Evolutionary conservation across 2,888 invertebrate species (phyloP).

Genomic region (Thelaira solivaga): DNA sequence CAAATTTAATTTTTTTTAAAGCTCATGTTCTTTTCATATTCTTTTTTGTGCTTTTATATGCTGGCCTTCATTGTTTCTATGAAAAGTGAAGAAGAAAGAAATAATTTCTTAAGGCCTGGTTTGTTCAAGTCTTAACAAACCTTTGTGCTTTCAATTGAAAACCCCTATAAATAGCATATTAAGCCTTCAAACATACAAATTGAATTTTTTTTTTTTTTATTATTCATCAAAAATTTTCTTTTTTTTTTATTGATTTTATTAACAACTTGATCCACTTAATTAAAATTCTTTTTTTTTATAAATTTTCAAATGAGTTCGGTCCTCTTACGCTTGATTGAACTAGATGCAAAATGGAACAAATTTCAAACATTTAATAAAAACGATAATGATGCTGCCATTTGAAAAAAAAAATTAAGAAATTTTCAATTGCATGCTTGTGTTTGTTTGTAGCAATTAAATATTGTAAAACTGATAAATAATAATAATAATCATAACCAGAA

Average conservation of each 20-base stretch:
- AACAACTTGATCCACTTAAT: slow-evolving; percentile 19
- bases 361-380: not conserved
- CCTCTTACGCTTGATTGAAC: not conserved
- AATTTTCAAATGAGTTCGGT: not conserved
- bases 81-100: no score
- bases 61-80: no score
- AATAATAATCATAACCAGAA: not conserved
- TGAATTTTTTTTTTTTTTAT: no score
- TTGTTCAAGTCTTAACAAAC: no score
- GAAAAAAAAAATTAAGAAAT: not conserved
- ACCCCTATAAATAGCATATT: no score
- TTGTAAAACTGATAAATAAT: slow-evolving; percentile 1
- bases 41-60: no score
- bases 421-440: not conserved
- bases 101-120: no score
- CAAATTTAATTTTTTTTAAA: no score
- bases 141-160: no score
- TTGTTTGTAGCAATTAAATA: not conserved
- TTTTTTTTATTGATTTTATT: not conserved
- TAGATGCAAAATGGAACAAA: not conserved
- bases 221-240: not conserved
- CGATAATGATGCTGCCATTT: not conserved
- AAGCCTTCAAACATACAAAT: no score
- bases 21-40: no score
- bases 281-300: not conserved